Evolutionary conservation across 2,888 invertebrate species (phyloP), one percentile per base, ranked within the genome.

Genomic region (Netelia virgata): DNA sequence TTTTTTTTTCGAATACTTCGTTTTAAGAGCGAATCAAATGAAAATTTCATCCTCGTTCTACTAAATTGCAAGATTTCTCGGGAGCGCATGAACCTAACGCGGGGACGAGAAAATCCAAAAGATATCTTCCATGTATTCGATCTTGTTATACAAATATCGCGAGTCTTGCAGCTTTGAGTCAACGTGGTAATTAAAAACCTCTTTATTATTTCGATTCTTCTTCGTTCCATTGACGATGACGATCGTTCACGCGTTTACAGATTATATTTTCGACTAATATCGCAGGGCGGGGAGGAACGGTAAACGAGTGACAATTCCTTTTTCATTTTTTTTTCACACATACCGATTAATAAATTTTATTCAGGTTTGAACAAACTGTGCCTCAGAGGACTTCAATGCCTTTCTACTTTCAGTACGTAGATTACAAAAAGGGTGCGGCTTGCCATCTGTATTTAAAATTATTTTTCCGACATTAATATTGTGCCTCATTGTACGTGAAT

Each of bases 381-480:
- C 64, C 50, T 36, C 64, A 50, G 53, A 68, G 53, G 63, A 63
- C 28, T 77, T 28, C 20, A 59, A 59, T 55, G 3, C 10, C 10
- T 77, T 73, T 69, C 61, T 68, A 80, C 43, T 77, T 41, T 50
- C 74, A 70, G 69, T n/a, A 73, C 73, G 63, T 63, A 47, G 14
- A 69, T 74, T 64, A 72, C 66, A 84, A 55, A 36, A 61, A 73
- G 82, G 84, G 84, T 78, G 82, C 82, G 82, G 82, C 57, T 64
- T 16, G 36, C 1, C 20, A 23, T 64, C 23, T 47, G 43, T 70
- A 1, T 70, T 57, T 36, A 64, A 36, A 36, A 50, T 69, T 50
- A 50, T 16, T 36, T 18, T 43, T 74, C 10, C 16, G 1, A 53
- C 20, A 53, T 23, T 53, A 69, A 66, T 43, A 14, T 78, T 41